These are phyloP conservation scores for Galerucella calmariensis DNA, from an alignment of 2,888 invertebrate species.

Conservation along the genomic window DNA sequence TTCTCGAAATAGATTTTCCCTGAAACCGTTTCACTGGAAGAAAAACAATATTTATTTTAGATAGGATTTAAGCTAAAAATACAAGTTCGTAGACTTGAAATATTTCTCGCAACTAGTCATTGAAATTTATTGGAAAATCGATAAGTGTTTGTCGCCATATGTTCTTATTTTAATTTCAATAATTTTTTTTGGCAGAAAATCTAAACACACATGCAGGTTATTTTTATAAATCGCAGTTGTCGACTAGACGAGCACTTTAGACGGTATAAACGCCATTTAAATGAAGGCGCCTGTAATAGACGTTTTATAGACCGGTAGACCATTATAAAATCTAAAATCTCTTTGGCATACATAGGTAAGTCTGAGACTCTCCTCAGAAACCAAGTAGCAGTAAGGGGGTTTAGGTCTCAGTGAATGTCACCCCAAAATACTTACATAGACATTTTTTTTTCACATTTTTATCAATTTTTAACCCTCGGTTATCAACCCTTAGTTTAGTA, in stretches of 20 bases:
- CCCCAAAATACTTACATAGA: too few species aligned
- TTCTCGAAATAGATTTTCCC: conserved; percentile 15
- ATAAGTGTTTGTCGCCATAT: not conserved
- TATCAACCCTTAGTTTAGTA: too few species aligned
- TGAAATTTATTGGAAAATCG: conserved; percentile 4
- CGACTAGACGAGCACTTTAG: not conserved
- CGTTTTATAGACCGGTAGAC: too few species aligned
- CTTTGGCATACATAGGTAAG: too few species aligned
- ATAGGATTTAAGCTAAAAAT: conserved; percentile 12
- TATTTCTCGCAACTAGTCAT: conserved; percentile 3
- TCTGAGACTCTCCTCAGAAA: too few species aligned
- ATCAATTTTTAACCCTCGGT: too few species aligned
- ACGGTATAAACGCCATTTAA: not conserved
- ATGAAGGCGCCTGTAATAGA: too few species aligned
- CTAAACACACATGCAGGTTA: not conserved
- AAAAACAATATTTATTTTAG: conserved; percentile 19
- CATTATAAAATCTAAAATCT: too few species aligned
- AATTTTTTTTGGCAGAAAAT: conserved; percentile 1
- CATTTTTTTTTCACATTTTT: too few species aligned
- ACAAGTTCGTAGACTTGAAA: conserved; percentile 10
- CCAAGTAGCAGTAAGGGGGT: too few species aligned
- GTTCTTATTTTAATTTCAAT: not conserved
- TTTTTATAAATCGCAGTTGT: not conserved
- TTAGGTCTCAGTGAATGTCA: too few species aligned
- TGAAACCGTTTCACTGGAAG: conserved; percentile 10